phyloP scores from a whole-genome alignment of 2,797 vertebrate species.

The Coregonus sp. region DNA sequence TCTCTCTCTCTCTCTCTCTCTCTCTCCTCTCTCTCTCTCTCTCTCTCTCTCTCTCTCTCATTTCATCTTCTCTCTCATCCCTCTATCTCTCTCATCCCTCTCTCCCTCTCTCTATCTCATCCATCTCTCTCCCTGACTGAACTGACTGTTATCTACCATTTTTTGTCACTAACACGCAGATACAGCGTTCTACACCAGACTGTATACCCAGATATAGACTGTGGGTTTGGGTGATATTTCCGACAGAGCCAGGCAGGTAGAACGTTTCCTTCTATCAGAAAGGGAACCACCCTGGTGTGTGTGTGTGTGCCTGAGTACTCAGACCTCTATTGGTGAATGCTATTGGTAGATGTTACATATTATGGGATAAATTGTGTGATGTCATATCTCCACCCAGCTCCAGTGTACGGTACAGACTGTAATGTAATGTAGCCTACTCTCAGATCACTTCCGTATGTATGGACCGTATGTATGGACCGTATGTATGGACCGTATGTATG shows the following conservation, averaged over 20 bases:
- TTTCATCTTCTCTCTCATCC: too few relatives aligned
- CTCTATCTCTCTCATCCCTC: too few relatives aligned
- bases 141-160: too few relatives aligned
- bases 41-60: too few relatives aligned
- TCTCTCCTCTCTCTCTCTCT: too few relatives aligned
- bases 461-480: background rate
- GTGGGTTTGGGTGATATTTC: background rate
- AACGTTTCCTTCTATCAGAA: background rate
- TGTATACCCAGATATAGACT: background rate
- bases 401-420: background rate
- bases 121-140: too few relatives aligned
- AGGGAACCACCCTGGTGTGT: background rate
- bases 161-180: too few relatives aligned
- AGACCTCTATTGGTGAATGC: background rate
- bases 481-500: background rate
- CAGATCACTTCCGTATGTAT: background rate
- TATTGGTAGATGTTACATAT: too few relatives aligned
- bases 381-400: constrained; percentile 6
- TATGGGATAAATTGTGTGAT: background rate
- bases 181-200: too few relatives aligned
- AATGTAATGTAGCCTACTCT: background rate
- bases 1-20: too few relatives aligned
- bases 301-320: background rate
- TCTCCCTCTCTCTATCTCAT: too few relatives aligned
- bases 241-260: background rate